Base-by-base conservation (phyloP, 2,113 vertebrate genomes). In the Epinephelus lanceolatus region DNA sequence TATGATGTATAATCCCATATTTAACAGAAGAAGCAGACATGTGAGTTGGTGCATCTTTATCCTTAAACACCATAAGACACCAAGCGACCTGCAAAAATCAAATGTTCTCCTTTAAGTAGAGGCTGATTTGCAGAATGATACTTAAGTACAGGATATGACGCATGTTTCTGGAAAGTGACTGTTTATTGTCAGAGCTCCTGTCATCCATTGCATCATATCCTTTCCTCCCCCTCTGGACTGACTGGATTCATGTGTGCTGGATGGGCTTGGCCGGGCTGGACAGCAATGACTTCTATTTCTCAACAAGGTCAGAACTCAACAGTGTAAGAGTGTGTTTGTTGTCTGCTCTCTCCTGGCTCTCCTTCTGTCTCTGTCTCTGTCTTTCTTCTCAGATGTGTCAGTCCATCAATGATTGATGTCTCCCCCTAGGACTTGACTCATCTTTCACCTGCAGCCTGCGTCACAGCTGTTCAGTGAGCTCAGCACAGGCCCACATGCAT, bases 371-470 rank as follows among this genome's bases (percentile, higher is more conserved):
- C 65, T 49, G 14, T 59, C 52, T 49, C 78, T 81, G 76, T 66
- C 78, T 81, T 74, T 80, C 63, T 87, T 86, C 82, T 93, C 84
- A 61, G 80, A 89, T 90, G 89, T 87, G 88, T 94, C 90, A 83
- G 33, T 82, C 82, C 63, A 87, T 93, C 83, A 90, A 73, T 92
- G 88, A 93, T 91, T 88, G 89, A 92, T 93, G 85, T 76, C 78
- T 75, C 84, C 85, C 88, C 42, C 1, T 52, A 86, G 82, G 81
- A 91, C 84, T 86, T 84, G 88, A 86, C 86, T 92, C 91, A 91
- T 93, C 91, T 91, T 91, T 93, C 93, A 94, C 92, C 93, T 91
- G 87, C 87, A 92, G 86, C 85, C 87, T 76, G 86, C 86, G 71
- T 90, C 90, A 84, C 91, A 92, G 92, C 91, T 92, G 89, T 73